Conservation (phyloP, 2,113 vertebrate species). For the Acanthochromis polyacanthus region DNA sequence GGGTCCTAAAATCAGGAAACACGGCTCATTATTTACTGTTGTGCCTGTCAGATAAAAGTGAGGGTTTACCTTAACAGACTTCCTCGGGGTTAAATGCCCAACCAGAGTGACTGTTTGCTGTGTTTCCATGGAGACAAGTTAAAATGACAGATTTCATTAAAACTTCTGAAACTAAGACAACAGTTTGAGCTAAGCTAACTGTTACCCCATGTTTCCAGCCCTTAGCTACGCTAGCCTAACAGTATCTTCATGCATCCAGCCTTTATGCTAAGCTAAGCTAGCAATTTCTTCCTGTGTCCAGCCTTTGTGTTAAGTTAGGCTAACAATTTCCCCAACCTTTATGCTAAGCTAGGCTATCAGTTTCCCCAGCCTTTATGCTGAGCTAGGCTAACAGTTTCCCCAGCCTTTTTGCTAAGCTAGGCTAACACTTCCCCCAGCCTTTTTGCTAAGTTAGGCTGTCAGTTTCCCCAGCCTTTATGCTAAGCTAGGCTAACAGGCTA, state of each 20-base stretch:
- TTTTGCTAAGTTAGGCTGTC: too few species aligned
- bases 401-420: neutral
- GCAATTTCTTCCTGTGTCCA: neutral
- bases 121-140: too few species aligned
- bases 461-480: neutral
- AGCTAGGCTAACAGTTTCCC: too few species aligned
- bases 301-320: slow-evolving; percentile 22
- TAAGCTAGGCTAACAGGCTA: slow-evolving; percentile 12
- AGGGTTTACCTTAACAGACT: too few species aligned
- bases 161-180: too few species aligned
- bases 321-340: neutral
- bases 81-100: too few species aligned
- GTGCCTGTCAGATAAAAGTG: too few species aligned
- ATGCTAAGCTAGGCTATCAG: neutral
- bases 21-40: neutral
- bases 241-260: neutral
- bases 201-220: too few species aligned
- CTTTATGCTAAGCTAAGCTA: slow-evolving; percentile 23
- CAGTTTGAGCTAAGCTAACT: neutral
- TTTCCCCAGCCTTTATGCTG: neutral
- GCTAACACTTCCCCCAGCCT: too few species aligned
- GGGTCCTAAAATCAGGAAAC: too few species aligned
- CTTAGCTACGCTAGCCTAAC: slow-evolving; percentile 21
- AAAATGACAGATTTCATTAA: too few species aligned
- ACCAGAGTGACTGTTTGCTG: too few species aligned